These are phyloP conservation scores for Aleiodes leptofemur DNA, from an alignment of 2,888 invertebrate genomes.

Conservation along the genomic window DNA sequence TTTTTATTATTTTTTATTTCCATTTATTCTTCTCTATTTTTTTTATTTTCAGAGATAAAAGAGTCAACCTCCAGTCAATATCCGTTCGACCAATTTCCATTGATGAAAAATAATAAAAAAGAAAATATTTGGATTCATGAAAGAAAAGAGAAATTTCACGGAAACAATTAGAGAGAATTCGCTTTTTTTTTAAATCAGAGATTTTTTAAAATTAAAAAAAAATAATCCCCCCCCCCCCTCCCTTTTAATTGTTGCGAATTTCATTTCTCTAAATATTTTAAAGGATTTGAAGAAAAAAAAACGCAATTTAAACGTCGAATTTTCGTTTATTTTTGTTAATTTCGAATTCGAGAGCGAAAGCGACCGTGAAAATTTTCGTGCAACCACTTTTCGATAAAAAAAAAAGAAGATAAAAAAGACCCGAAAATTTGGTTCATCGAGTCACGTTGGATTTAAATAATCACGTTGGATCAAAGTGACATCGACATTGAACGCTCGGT, in stretches of 20 bases:
- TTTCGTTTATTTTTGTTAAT: not conserved
- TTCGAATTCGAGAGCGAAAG: not conserved
- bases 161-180: not conserved
- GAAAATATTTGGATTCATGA: conserved; percentile 51
- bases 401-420: not conserved
- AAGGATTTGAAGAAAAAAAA: too few species aligned
- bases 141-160: conserved; percentile 47
- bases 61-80: not conserved
- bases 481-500: conserved; percentile 26
- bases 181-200: not conserved
- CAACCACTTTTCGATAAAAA: not conserved
- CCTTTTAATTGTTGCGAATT: not conserved
- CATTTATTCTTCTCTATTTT: not conserved
- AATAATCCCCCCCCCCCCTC: too few species aligned
- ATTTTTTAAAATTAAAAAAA: not conserved
- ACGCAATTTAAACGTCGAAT: not conserved
- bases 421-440: conserved; percentile 11
- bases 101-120: conserved; percentile 36
- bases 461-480: conserved; percentile 34
- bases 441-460: conserved; percentile 29
- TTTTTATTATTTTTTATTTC: conserved; percentile 13
- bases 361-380: not conserved
- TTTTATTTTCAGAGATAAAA: not conserved
- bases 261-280: too few species aligned
- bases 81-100: not conserved